Conservation (phyloP, 2,888 invertebrate species). For the Apotomis turbidana region DNA sequence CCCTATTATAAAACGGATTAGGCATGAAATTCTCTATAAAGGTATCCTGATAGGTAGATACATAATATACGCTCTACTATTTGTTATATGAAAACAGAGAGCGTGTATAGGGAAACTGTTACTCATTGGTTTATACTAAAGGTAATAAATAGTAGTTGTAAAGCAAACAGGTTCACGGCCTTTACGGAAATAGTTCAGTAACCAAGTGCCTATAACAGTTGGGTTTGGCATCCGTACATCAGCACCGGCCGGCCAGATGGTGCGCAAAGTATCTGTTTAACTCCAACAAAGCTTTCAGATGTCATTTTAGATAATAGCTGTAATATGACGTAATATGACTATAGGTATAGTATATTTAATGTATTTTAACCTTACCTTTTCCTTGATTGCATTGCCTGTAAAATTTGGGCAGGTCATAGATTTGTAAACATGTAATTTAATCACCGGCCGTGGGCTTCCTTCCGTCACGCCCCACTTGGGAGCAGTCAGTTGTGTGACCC, state of each 20-base stretch:
- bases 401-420: constrained; percentile 39
- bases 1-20: no score
- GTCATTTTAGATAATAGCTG: not conserved
- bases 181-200: constrained; percentile 39
- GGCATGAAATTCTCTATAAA: no score
- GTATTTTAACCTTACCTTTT: not conserved
- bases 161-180: constrained; percentile 38
- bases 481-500: constrained; percentile 60
- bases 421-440: constrained; percentile 56
- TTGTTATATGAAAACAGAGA: not conserved
- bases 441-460: constrained; percentile 54
- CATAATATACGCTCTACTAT: no score
- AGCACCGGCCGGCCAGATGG: constrained; percentile 19
- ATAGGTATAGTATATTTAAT: not conserved
- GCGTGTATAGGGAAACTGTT: not conserved
- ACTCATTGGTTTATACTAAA: constrained; percentile 23
- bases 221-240: constrained; percentile 23
- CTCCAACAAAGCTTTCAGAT: constrained; percentile 2
- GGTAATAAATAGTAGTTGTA: constrained; percentile 22
- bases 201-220: not conserved
- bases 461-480: constrained; percentile 62
- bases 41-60: no score
- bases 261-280: not conserved
- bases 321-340: no score
- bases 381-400: not conserved